Evolutionary conservation across 2,113 vertebrate genomes (phyloP).

Genomic region (Dasyornis broadbenti): DNA sequence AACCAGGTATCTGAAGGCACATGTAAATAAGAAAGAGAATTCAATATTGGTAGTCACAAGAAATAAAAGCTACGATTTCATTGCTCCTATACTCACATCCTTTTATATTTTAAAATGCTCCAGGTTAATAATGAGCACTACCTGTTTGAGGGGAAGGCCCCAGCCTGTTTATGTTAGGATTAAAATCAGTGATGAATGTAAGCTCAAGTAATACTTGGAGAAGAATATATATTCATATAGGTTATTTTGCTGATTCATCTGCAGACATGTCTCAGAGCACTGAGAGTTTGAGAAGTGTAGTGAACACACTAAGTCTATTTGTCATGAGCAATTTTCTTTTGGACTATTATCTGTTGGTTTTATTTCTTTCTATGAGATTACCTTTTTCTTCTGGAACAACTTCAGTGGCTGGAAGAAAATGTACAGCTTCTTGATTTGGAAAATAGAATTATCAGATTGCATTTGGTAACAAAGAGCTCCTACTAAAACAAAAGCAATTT

Average conservation of each 20-base stretch:
- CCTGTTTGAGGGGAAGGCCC: not conserved
- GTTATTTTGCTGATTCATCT: not conserved
- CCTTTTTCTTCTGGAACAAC: not conserved
- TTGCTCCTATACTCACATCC: not conserved
- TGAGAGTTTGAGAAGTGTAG: not conserved
- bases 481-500: slow-evolving; percentile 6
- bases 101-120: not conserved
- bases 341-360: not conserved
- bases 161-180: not conserved
- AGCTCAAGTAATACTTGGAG: not conserved
- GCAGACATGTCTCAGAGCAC: not conserved
- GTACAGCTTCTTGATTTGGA: not conserved
- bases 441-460: not conserved
- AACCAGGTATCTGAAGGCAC: not conserved
- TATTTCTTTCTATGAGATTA: not conserved
- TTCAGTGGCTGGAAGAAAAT: not conserved
- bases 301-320: not conserved
- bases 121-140: not conserved
- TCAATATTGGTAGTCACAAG: not conserved
- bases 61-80: not conserved
- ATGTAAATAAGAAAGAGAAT: not conserved
- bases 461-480: not conserved
- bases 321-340: not conserved
- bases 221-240: not conserved
- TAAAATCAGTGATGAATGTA: not conserved